Evolutionary conservation across 1,140 invertebrate genomes (phyloP).

Genomic region (Laupala kohalensis): DNA sequence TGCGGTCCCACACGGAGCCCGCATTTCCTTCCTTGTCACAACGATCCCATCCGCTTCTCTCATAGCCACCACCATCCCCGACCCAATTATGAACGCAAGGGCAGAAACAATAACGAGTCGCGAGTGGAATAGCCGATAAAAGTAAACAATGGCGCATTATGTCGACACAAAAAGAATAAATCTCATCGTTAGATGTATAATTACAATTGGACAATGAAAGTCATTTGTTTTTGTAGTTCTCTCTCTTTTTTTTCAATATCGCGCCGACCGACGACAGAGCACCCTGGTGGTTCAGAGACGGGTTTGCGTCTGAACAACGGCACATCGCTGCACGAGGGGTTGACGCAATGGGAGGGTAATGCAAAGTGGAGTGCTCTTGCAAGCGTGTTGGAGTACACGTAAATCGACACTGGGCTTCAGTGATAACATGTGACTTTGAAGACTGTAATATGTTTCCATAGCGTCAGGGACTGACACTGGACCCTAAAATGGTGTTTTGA

Average conservation of each 20-base stretch:
- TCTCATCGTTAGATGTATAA: background rate
- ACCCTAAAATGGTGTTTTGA: too few relatives aligned
- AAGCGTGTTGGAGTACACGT: too few relatives aligned
- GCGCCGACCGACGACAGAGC: background rate
- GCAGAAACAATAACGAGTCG: background rate
- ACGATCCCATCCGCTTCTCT: background rate
- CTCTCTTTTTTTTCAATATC: background rate
- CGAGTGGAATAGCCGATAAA: background rate
- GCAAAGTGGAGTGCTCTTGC: background rate
- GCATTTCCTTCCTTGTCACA: background rate
- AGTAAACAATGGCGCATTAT: background rate
- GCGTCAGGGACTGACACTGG: too few relatives aligned
- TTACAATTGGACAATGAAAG: background rate
- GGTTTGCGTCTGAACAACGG: background rate
- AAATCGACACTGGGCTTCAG: background rate
- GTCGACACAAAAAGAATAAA: background rate
- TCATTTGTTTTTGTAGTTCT: background rate
- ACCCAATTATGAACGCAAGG: background rate
- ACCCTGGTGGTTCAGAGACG: background rate
- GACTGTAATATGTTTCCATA: background rate
- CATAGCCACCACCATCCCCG: background rate
- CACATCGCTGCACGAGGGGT: background rate
- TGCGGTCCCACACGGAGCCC: too few relatives aligned
- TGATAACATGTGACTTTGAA: background rate
- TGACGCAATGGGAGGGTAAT: background rate